Evolutionary conservation across 2,888 invertebrate species (phyloP).

Genomic region (Belgica antarctica): DNA sequence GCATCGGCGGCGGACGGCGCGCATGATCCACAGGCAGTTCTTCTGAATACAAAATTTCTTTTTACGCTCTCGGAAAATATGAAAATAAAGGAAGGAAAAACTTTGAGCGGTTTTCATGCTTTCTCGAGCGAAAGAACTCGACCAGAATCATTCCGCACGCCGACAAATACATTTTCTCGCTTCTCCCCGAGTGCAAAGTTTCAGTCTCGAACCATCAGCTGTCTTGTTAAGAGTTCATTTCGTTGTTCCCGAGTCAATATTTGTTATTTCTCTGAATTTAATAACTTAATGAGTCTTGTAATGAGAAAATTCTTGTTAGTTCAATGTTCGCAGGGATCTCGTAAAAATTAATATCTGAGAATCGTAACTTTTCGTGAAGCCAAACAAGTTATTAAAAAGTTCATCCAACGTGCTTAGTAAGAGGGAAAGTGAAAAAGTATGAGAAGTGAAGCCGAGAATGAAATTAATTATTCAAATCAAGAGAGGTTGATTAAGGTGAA

Average conservation of each 20-base stretch:
- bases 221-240: constrained; percentile 28
- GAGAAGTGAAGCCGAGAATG: too few species aligned
- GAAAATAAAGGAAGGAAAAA: background rate
- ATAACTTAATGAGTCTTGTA: background rate
- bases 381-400: constrained; percentile 18
- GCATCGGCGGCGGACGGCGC: background rate
- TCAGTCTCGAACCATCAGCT: constrained; percentile 40
- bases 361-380: background rate
- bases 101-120: constrained; percentile 12
- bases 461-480: constrained; percentile 20
- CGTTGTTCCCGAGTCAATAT: background rate
- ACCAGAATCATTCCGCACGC: constrained; percentile 19
- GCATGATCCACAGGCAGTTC: background rate
- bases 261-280: background rate
- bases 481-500: constrained; percentile 9
- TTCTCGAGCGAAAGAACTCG: constrained; percentile 27
- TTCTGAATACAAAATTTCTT: background rate
- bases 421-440: background rate
- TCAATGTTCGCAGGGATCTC: too few species aligned
- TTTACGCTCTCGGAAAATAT: background rate
- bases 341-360: background rate
- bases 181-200: background rate
- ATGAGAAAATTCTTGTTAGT: background rate
- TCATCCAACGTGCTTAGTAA: background rate
- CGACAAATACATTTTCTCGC: background rate